Percentiles rank a stretch among this genome's conserved stretches.
Conservation (phyloP, 2,797 vertebrate genomes). For the Emys orbicularis region DNA sequence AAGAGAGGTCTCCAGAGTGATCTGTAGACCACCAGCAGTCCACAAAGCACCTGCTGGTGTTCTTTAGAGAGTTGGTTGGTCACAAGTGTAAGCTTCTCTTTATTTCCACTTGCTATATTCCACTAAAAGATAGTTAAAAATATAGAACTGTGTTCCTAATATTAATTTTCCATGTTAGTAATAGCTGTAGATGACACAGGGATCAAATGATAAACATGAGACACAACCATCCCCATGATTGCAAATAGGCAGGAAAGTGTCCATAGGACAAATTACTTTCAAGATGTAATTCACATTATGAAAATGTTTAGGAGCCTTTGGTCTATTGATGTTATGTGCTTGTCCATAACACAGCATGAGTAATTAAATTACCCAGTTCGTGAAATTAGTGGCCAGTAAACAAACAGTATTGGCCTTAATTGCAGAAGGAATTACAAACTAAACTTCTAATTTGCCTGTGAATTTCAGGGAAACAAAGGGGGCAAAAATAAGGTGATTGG, state of each 20-base stretch:
- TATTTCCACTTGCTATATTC: not conserved
- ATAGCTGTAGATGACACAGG: not conserved
- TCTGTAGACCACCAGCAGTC: not conserved
- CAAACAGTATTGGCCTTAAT: not conserved
- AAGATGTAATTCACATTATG: not conserved
- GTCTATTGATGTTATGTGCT: rapidly evolving
- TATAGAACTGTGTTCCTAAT: not conserved
- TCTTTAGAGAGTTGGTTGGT: not conserved
- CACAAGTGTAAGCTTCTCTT: not conserved
- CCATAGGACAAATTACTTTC: not conserved
- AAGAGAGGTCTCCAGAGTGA: not conserved
- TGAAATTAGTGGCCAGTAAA: not conserved
- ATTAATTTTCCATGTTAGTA: not conserved
- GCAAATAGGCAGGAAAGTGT: not conserved
- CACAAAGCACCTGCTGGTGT: not conserved
- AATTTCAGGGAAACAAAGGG: not conserved
- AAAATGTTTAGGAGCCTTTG: not conserved
- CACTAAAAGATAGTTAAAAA: not conserved
- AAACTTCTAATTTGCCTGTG: not conserved
- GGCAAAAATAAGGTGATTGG: not conserved
- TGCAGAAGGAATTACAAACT: not conserved
- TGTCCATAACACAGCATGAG: not conserved
- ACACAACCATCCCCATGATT: not conserved
- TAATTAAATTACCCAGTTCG: not conserved
- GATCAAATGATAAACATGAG: not conserved